phyloP scores from a whole-genome alignment of 1,140 invertebrate species.

The Acromyrmex charruanus region DNA sequence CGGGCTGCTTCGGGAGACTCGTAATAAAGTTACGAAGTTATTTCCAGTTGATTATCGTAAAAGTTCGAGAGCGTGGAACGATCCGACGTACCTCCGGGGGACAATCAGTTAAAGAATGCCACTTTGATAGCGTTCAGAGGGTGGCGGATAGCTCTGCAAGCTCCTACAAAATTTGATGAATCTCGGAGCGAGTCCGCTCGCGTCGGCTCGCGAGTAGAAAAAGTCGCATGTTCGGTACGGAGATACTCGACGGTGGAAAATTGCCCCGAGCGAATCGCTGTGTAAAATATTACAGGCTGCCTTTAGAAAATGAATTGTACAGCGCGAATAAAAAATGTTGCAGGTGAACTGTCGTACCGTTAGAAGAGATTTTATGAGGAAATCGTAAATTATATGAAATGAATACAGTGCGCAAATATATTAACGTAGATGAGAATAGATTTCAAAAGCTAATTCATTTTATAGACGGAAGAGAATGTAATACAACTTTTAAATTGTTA shows the following conservation, averaged over 20 bases:
- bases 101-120: slow-evolving; percentile 81
- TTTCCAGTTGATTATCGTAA: slow-evolving; percentile 82
- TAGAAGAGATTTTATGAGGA: slow-evolving; percentile 48
- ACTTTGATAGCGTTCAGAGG: slow-evolving; percentile 79
- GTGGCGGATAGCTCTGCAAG: slow-evolving; percentile 61
- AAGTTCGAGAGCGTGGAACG: slow-evolving; percentile 74
- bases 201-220: slow-evolving; percentile 30
- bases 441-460: slow-evolving; percentile 30
- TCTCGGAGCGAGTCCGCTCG: slow-evolving; percentile 60
- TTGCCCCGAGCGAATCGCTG: slow-evolving; percentile 41
- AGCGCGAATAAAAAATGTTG: slow-evolving; percentile 26
- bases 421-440: slow-evolving; percentile 35
- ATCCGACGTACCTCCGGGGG: slow-evolving; percentile 78
- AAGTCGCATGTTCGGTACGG: slow-evolving; percentile 42
- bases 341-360: slow-evolving; percentile 38
- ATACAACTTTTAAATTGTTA: slow-evolving; percentile 30
- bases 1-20: slow-evolving; percentile 62
- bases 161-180: slow-evolving; percentile 78
- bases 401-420: slow-evolving; percentile 38
- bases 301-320: slow-evolving; percentile 53
- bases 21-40: slow-evolving; percentile 82
- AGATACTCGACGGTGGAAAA: slow-evolving; percentile 59
- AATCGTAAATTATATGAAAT: slow-evolving; percentile 57
- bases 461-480: neutral
- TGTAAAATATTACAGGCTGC: slow-evolving; percentile 53